Evolutionary conservation across 2,888 invertebrate genomes (phyloP).

Genomic region (Camptogramma bilineatum): DNA sequence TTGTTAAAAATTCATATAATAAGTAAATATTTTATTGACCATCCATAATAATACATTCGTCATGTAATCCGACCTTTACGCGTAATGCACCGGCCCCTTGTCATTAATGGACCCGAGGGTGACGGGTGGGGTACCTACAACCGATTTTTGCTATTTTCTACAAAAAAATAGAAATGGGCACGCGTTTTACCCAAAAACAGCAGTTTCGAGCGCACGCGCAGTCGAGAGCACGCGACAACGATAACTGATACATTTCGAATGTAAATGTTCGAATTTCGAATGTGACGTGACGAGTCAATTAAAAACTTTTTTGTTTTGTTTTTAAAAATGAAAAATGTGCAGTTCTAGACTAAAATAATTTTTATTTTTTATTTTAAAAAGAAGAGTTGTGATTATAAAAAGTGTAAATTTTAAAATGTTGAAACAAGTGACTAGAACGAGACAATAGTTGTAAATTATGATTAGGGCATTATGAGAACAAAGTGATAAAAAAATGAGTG

Average conservation of each 20-base stretch:
- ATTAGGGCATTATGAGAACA: constrained; percentile 57
- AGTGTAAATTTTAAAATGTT: not conserved
- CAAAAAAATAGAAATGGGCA: constrained; percentile 74
- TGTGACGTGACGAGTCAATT: constrained; percentile 20
- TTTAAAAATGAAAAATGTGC: not conserved
- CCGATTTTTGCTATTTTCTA: constrained; percentile 79
- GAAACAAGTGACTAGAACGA: constrained; percentile 14
- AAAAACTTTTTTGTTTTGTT: constrained; percentile 17
- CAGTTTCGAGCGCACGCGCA: constrained; percentile 80
- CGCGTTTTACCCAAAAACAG: constrained; percentile 81
- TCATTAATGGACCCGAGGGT: constrained; percentile 70
- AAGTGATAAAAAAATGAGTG: constrained; percentile 55
- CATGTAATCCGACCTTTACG: constrained; percentile 62
- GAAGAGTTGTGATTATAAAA: not conserved
- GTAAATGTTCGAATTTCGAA: not conserved
- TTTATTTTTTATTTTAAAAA: not conserved
- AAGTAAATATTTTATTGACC: too few species aligned
- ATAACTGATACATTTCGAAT: constrained; percentile 33
- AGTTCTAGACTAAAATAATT: not conserved
- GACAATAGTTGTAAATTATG: not conserved
- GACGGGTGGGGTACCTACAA: constrained; percentile 64
- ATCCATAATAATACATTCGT: constrained; percentile 5
- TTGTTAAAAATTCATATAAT: too few species aligned
- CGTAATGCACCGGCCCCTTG: constrained; percentile 80
- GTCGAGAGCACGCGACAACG: constrained; percentile 65